Evolutionary conservation across 2,888 invertebrate species (phyloP).

Genomic region (Pristionchus exspectatus): DNA sequence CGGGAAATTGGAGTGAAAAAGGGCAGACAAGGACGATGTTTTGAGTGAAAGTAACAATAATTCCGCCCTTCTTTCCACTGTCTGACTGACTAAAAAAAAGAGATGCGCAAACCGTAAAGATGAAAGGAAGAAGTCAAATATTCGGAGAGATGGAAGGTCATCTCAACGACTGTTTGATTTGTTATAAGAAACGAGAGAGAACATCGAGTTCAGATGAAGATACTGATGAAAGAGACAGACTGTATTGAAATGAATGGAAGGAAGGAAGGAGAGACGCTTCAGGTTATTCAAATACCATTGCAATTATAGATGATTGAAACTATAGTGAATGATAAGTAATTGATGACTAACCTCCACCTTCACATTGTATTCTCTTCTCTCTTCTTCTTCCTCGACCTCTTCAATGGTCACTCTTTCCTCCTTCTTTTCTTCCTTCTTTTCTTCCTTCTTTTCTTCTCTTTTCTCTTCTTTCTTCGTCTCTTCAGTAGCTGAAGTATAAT

Average conservation of each 20-base stretch:
- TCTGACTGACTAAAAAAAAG: constrained; percentile 8
- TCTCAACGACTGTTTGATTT: constrained; percentile 16
- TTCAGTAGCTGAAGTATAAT: background rate
- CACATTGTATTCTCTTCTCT: background rate
- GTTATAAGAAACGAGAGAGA: constrained; percentile 26
- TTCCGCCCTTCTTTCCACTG: background rate
- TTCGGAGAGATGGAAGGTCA: constrained; percentile 30
- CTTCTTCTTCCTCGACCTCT: constrained; percentile 2
- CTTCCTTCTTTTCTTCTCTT: constrained; percentile 23
- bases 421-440: constrained; percentile 15
- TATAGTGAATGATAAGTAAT: constrained; percentile 9
- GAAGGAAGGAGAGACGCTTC: background rate
- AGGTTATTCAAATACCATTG: background rate
- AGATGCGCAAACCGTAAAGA: constrained; percentile 31
- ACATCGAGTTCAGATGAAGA: background rate
- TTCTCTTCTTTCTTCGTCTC: constrained; percentile 28
- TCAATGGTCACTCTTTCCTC: constrained; percentile 16
- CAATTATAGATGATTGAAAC: background rate
- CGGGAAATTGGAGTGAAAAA: background rate
- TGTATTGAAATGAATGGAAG: background rate
- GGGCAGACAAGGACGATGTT: background rate
- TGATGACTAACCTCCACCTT: constrained; percentile 36
- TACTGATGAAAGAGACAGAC: background rate
- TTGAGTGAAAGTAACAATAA: background rate
- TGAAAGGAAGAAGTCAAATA: constrained; percentile 37